Base-by-base conservation (phyloP, 2,797 vertebrate genomes). In the Parambassis ranga region DNA sequence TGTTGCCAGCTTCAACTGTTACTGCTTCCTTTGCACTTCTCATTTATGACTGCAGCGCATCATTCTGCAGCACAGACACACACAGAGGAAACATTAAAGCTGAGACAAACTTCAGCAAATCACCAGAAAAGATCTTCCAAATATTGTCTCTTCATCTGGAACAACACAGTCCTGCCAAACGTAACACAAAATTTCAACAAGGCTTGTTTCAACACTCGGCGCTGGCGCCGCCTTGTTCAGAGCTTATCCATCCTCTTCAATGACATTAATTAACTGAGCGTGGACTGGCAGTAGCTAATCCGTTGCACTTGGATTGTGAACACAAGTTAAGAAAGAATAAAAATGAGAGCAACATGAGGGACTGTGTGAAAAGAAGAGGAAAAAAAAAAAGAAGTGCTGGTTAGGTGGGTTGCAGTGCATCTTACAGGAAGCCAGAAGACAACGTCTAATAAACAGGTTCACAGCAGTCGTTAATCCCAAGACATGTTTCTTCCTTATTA, bases 191-290 rank as follows among this genome's bases (percentile, higher is more conserved):
- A 23, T 15, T 20, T 64, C 31, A 68, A 23, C 15, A 11, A 43
- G 18, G 32, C 7, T 30, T 39, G 36, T 67, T 65, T 55, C 35
- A 41, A 46, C 42, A 41, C 20, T 14, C 20, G 2, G 20, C 22
- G 26, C 58, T 49, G 71, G 69, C 73, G 41, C 6, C 13, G 52
- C 41, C 60, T 67, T n/a, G 41, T 64, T 69, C 50, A 49, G 27
- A 60, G 74, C 64, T 65, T 51, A 67, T 75, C 67, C 64, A 59
- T 77, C 75, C 56, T 62, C 50, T 49, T 71, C 62, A 69, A 14
- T 68, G 67, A 77, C 72, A 72, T 57, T 77, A 74, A 81, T 81
- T 76, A 83, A 64, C 57, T 65, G 37, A 65, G 64, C 35, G 6
- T 57, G 66, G 36, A 71, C 53, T 46, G 55, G 46, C 60, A 71